phyloP scores from a whole-genome alignment of 2,888 invertebrate species.

The Thelaira solivaga region DNA sequence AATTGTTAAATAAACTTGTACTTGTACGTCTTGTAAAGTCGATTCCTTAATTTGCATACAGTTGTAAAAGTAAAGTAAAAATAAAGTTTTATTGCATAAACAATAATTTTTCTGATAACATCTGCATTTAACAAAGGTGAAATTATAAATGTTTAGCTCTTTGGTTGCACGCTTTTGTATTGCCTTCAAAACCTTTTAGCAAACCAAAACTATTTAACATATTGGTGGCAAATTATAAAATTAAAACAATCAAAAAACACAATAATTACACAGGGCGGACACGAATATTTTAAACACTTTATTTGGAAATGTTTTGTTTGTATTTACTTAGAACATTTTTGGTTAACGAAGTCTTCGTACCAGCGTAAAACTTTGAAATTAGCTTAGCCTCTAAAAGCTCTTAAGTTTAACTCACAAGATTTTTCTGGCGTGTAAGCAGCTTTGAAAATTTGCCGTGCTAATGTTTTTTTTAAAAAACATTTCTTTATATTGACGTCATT shows the following conservation, averaged over 20 bases:
- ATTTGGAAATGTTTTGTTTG: background rate
- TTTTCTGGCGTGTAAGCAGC: no score
- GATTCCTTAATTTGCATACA: slow-evolving; percentile 1
- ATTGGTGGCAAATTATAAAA: slow-evolving; percentile 13
- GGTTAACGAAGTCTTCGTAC: no score
- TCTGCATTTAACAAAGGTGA: slow-evolving; percentile 24
- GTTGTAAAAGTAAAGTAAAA: background rate
- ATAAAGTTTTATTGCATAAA: slow-evolving; percentile 36
- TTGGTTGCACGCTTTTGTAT: background rate
- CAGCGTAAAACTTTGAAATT: no score
- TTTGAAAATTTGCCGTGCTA: no score
- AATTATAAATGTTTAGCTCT: slow-evolving; percentile 31
- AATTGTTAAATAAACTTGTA: no score
- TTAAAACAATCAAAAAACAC: no score
- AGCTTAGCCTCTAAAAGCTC: no score
- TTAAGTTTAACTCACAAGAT: no score
- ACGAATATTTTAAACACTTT: background rate
- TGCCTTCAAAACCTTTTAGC: background rate
- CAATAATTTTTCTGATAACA: slow-evolving; percentile 28
- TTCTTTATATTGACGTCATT: no score
- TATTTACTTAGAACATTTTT: no score
- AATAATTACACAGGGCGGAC: background rate
- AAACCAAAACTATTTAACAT: background rate
- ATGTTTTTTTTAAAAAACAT: no score
- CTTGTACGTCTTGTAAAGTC: no score